Base-by-base conservation (phyloP, 2,113 vertebrate species). In the Delphinus delphis region DNA sequence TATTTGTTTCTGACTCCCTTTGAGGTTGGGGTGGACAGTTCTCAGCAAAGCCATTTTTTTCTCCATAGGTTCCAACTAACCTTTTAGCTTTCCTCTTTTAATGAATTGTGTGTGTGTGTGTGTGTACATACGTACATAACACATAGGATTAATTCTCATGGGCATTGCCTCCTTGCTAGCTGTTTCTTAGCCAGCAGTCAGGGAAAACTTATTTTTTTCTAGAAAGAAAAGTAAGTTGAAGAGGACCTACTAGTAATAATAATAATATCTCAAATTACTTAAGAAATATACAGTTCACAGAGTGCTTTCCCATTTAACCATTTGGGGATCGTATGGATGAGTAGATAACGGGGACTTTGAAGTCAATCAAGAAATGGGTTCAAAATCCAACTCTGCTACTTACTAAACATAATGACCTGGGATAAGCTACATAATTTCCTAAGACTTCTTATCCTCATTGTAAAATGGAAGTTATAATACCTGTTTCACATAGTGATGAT, bases 221-320 rank as follows among this genome's bases (percentile, higher is more conserved):
- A 53, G 55, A 74, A 91, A 93, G 25, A 88, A 92, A 83, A 80
- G 58, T 74, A 94, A 93, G 25, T 70, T 55, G 33, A 90, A 84
- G 28, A 76, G 60, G n/a, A 80, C n/a, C 33, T 33, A 17, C 44
- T 90, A 87, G 1, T 73, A 67, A 38, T 55, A 47, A 38, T 36
- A 65, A 26, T 83, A 68, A 38, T 93, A 65, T 65, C 23, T 38
- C 36, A 93, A 77, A 80, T 71, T 73, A 62, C n/a, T 83, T 86
- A 68, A 41, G 80, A 90, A 87, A 73, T 31, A 28, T 20, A 15
- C 77, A 25, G 8, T 63, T 95, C 79, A 67, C 18, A 77, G 21
- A 25, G 79, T 83, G 15, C 28, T 76, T 96, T 95, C 55, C 50
- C 33, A 70, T 79, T 81, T 77, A 95, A 70, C 53, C 86, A 28